A percentile compares a stretch with the other conserved stretches of the same genome.
Evolutionary conservation across 2,113 vertebrate genomes (phyloP).

Genomic region (Marcusenius ussheri): DNA sequence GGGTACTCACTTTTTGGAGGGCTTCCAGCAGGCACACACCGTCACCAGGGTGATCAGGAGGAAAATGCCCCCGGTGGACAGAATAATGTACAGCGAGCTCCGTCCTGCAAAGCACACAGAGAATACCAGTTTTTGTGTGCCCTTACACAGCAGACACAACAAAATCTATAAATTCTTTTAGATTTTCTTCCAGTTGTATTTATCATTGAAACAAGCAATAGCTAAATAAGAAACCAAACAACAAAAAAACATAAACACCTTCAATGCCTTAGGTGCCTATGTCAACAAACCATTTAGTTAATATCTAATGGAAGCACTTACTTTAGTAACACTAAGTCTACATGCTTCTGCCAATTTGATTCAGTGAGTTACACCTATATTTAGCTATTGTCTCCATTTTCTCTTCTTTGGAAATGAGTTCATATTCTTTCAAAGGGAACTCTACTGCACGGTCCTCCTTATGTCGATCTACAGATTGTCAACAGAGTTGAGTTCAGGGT

Average conservation of each 20-base stretch:
- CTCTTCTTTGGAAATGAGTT: neutral
- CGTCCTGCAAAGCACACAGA: constrained; percentile 60
- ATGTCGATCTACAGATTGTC: neutral
- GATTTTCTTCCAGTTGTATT: neutral
- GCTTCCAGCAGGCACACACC: constrained; percentile 97
- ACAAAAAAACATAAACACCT: neutral
- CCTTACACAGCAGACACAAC: neutral
- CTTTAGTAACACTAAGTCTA: neutral
- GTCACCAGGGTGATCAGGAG: constrained; percentile 94
- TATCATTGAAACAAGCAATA: neutral
- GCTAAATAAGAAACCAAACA: neutral
- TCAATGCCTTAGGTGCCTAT: neutral
- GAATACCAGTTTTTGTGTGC: neutral
- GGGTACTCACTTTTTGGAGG: constrained; percentile 77
- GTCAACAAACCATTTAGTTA: neutral
- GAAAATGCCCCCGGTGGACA: constrained; percentile 93
- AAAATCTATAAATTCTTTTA: neutral
- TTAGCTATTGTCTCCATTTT: neutral
- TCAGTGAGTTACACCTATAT: neutral
- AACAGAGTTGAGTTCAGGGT: neutral
- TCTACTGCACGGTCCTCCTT: neutral
- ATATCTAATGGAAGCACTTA: neutral
- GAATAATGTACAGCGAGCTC: constrained; percentile 96
- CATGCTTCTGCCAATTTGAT: neutral
- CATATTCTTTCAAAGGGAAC: neutral